Conservation (phyloP, 2,113 vertebrate genomes). For the Gobio gobio region DNA sequence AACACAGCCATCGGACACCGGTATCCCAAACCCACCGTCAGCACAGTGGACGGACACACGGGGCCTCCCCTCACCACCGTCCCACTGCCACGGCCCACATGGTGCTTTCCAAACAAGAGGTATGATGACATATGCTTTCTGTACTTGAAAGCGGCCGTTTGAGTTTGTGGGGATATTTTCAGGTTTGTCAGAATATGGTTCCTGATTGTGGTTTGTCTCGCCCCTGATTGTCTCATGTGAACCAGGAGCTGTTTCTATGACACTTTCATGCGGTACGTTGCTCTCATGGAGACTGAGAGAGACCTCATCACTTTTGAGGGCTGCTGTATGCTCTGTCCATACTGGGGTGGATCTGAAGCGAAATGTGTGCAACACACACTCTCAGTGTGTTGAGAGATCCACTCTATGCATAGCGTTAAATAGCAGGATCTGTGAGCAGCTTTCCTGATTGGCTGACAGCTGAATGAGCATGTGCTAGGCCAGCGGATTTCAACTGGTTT, state of each 20-base stretch:
- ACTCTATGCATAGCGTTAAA: background rate
- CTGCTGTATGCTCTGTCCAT: constrained; percentile 15
- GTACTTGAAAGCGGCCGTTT: background rate
- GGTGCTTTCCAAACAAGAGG: constrained; percentile 93
- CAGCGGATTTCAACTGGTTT: constrained; percentile 14
- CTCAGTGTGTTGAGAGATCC: constrained; percentile 24
- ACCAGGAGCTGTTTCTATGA: constrained; percentile 83
- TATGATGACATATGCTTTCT: constrained; percentile 53
- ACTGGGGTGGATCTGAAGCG: constrained; percentile 21
- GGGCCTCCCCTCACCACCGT: constrained; percentile 83
- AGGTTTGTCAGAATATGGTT: constrained; percentile 4
- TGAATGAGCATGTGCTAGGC: constrained; percentile 10
- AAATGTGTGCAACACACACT: constrained; percentile 13
- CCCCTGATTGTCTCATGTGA: constrained; percentile 36
- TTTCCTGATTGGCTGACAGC: constrained; percentile 19
- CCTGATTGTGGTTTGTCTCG: constrained; percentile 24
- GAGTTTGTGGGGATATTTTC: background rate
- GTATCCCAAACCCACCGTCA: constrained; percentile 83
- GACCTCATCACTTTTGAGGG: background rate
- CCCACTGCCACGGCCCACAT: constrained; percentile 82
- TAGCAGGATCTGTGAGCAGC: background rate
- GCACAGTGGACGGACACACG: constrained; percentile 87
- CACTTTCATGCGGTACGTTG: constrained; percentile 80
- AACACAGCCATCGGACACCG: constrained; percentile 88
- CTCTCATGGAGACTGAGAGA: constrained; percentile 52